Conservation (phyloP, 2,113 vertebrate genomes). For the Seriola quinqueradiata region DNA sequence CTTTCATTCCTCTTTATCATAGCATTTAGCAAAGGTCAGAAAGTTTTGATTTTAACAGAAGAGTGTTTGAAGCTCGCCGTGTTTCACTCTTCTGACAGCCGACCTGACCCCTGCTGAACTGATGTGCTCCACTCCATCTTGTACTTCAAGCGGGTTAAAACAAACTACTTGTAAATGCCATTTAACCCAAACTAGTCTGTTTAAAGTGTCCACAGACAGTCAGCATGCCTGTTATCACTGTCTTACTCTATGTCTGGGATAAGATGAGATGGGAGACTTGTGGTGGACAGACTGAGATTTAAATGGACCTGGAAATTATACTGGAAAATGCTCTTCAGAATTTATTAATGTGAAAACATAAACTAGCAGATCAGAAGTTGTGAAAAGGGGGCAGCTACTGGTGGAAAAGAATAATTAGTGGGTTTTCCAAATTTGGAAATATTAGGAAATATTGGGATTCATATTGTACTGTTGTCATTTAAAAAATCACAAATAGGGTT, state of each 20-base stretch:
- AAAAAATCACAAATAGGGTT: neutral
- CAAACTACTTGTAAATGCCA: constrained; percentile 16
- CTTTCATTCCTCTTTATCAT: neutral
- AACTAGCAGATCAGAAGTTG: too few species aligned
- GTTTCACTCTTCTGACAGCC: neutral
- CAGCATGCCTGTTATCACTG: neutral
- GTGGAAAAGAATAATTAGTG: neutral
- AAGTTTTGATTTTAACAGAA: neutral
- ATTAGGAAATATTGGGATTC: neutral
- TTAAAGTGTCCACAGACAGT: constrained; percentile 4
- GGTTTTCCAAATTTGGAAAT: neutral
- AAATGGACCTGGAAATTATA: neutral
- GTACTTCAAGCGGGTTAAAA: constrained; percentile 9
- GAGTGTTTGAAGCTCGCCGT: neutral
- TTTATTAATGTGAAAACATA: neutral
- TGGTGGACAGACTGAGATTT: neutral
- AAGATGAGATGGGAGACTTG: neutral
- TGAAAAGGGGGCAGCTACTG: neutral
- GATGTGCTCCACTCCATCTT: neutral
- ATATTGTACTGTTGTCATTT: neutral
- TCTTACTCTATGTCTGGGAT: neutral
- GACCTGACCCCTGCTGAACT: constrained; percentile 22
- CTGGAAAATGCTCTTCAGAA: neutral
- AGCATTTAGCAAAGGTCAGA: neutral
- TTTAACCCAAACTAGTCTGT: constrained; percentile 6